These are phyloP conservation scores for Ptyas mucosa DNA, from an alignment of 2,113 vertebrate genomes.

Conservation along the genomic window DNA sequence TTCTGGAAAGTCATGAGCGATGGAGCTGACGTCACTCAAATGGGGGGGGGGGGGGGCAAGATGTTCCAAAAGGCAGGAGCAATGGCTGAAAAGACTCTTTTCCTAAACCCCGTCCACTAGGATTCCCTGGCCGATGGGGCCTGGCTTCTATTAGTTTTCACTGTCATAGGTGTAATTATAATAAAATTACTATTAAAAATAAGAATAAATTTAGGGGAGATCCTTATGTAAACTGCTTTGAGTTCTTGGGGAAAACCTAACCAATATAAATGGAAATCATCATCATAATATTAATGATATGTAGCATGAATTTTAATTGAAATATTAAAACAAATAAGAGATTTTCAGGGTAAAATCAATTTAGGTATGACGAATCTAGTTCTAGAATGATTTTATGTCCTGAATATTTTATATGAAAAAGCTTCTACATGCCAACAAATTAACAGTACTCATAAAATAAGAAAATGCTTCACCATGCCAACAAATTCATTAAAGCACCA, in stretches of 20 bases:
- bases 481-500: background rate
- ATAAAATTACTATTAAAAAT: background rate
- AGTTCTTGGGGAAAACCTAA: background rate
- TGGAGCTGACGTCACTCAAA: background rate
- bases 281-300: background rate
- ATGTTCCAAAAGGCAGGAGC: background rate
- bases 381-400: background rate
- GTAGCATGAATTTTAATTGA: background rate
- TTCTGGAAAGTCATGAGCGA: background rate
- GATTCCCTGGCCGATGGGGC: too few relatives aligned
- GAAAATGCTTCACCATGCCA: background rate
- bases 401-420: background rate
- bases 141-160: background rate
- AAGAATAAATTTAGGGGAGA: background rate
- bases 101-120: background rate
- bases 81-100: too few relatives aligned
- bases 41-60: background rate
- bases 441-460: background rate
- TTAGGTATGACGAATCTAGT: background rate
- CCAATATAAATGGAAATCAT: background rate
- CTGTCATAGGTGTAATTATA: background rate
- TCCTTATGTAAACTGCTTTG: background rate
- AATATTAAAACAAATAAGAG: background rate
- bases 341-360: background rate
- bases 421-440: background rate